Percentiles rank a stretch among this genome's conserved stretches.
phyloP scores from a whole-genome alignment of 2,888 invertebrate species.

The Euplagia quadripunctaria region DNA sequence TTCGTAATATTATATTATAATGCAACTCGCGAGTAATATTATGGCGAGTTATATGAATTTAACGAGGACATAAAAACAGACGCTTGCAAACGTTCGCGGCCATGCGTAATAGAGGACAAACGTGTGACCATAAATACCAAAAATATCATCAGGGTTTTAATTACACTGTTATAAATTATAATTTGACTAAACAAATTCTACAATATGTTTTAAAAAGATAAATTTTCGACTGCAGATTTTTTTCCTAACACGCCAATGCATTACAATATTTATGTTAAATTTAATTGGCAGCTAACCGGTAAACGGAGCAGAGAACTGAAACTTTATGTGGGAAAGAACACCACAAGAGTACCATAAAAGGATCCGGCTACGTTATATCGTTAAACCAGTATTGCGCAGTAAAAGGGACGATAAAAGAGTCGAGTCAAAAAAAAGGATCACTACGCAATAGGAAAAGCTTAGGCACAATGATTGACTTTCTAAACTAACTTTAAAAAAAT shows the following conservation, averaged over 20 bases:
- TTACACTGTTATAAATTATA: background rate
- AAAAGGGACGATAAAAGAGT: background rate
- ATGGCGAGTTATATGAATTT: slow-evolving; percentile 28
- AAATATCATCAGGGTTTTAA: slow-evolving; percentile 6
- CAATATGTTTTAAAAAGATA: background rate
- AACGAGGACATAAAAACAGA: slow-evolving; percentile 39
- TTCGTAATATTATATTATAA: slow-evolving; percentile 24
- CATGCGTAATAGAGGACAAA: slow-evolving; percentile 28
- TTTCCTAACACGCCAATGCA: background rate
- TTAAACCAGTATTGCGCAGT: background rate
- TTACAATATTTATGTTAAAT: background rate
- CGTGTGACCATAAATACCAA: slow-evolving; percentile 25
- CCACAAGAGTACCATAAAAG: background rate
- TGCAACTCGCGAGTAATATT: slow-evolving; percentile 18
- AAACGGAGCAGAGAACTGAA: background rate
- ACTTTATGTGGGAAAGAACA: background rate
- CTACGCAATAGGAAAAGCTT: background rate
- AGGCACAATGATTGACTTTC: too few species aligned
- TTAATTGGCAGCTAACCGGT: background rate
- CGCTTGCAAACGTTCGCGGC: slow-evolving; percentile 28
- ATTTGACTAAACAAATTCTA: background rate
- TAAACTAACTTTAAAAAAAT: too few species aligned
- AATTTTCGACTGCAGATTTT: background rate
- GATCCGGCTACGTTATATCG: background rate
- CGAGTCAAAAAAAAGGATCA: background rate